phyloP scores from a whole-genome alignment of 2,888 invertebrate species.

The Nysson spinosus region DNA sequence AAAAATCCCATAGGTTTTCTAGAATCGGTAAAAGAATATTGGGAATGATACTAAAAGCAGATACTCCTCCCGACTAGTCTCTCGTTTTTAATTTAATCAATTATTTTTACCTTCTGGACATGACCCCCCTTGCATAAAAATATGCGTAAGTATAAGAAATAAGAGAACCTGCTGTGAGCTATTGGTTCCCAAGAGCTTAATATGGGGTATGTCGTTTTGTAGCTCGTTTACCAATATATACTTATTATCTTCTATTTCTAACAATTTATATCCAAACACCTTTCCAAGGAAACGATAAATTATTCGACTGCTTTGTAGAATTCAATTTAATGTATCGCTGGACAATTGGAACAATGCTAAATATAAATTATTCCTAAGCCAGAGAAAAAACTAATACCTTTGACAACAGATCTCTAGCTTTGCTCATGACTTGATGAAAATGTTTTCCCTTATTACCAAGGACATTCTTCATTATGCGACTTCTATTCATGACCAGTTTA shows the following conservation, averaged over 20 bases:
- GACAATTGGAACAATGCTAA: too few species aligned
- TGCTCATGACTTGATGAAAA: conserved; percentile 53
- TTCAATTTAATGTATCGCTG: too few species aligned
- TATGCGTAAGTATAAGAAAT: conserved; percentile 78
- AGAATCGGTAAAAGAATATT: conserved; percentile 48
- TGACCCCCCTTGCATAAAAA: conserved; percentile 79
- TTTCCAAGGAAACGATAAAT: conserved; percentile 54
- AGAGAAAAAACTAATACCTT: too few species aligned
- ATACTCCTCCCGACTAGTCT: too few species aligned
- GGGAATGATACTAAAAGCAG: too few species aligned
- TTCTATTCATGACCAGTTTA: conserved; percentile 56
- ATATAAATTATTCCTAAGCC: too few species aligned
- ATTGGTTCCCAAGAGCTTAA: conserved; percentile 61
- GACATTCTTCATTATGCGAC: conserved; percentile 59
- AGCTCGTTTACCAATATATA: conserved; percentile 67
- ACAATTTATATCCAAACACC: conserved; percentile 79
- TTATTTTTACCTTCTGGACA: conserved; percentile 78
- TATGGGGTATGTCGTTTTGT: conserved; percentile 50
- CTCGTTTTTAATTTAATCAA: too few species aligned
- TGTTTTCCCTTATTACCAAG: conserved; percentile 48
- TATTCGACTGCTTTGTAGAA: too few species aligned
- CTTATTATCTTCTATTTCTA: conserved; percentile 74
- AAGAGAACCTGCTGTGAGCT: conserved; percentile 77
- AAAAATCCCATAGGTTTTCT: conserved; percentile 79
- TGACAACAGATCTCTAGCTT: conserved; percentile 43